Conservation (phyloP, 2,888 invertebrate genomes). For the Lochmaea capreae region DNA sequence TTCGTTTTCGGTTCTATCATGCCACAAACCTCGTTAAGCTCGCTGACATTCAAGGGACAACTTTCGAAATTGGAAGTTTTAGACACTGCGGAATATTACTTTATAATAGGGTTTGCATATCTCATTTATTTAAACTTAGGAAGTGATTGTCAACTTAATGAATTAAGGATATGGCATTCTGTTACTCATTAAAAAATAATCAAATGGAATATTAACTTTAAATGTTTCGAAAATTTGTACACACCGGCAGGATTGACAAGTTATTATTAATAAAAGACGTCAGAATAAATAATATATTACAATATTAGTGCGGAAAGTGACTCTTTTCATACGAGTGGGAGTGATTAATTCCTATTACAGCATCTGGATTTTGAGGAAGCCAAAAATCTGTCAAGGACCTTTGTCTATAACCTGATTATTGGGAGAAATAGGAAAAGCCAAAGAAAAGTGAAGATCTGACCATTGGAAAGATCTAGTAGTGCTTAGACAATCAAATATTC, state of each 20-base stretch:
- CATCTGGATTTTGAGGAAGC: no score
- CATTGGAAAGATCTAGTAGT: no score
- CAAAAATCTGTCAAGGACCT: no score
- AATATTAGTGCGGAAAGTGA: no score
- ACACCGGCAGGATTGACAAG: not conserved
- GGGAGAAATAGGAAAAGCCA: no score
- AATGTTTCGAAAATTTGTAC: not conserved
- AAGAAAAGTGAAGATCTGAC: no score
- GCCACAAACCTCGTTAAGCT: slow-evolving; percentile 56
- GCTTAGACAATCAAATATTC: no score
- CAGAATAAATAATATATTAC: no score
- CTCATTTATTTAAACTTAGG: slow-evolving; percentile 35
- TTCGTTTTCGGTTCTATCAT: slow-evolving; percentile 54
- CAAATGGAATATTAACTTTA: not conserved
- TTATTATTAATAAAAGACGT: no score
- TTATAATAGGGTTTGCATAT: slow-evolving; percentile 44
- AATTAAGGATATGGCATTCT: slow-evolving; percentile 10
- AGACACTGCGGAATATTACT: slow-evolving; percentile 47
- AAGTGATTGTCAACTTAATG: slow-evolving; percentile 26
- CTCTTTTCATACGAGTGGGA: no score
- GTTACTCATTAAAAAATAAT: slow-evolving; percentile 5
- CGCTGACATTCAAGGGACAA: slow-evolving; percentile 52
- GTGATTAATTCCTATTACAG: no score
- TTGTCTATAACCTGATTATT: no score
- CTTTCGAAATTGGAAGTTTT: slow-evolving; percentile 49